Conservation (phyloP, 2,797 vertebrate species). For the Brachyrhaphis roseni region DNA sequence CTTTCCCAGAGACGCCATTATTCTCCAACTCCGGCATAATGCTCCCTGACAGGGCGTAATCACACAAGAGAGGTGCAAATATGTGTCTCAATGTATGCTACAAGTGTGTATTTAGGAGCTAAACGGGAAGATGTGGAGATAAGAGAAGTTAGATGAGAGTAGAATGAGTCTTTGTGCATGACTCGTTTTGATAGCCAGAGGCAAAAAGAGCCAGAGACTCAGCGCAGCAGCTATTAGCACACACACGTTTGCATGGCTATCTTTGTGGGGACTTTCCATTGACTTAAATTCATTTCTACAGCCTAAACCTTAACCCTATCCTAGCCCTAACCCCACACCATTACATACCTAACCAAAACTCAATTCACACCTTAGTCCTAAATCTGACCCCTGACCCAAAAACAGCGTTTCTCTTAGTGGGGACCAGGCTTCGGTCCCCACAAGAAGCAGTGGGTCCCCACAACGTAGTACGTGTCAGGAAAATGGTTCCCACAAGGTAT, state of each 20-base stretch:
- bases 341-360: no score
- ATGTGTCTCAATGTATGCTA: slow-evolving; percentile 17
- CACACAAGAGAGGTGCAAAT: slow-evolving; percentile 53
- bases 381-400: no score
- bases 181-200: slow-evolving; percentile 31
- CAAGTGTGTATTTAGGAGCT: slow-evolving; percentile 33
- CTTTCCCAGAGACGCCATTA: slow-evolving; percentile 65
- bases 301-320: no score
- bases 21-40: slow-evolving; percentile 61
- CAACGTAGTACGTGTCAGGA: no score
- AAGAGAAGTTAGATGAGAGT: slow-evolving; percentile 22
- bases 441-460: no score
- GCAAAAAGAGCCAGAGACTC: slow-evolving; percentile 61
- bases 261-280: no score
- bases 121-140: slow-evolving; percentile 30
- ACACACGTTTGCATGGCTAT: slow-evolving; percentile 22
- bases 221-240: slow-evolving; percentile 63
- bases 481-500: no score
- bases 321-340: no score
- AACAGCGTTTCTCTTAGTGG: no score
- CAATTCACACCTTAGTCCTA: no score
- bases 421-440: no score
- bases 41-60: slow-evolving; percentile 63
- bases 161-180: slow-evolving; percentile 23
- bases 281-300: no score